Evolutionary conservation across 2,113 vertebrate genomes (phyloP).

Genomic region (Xenopus laevis): DNA sequence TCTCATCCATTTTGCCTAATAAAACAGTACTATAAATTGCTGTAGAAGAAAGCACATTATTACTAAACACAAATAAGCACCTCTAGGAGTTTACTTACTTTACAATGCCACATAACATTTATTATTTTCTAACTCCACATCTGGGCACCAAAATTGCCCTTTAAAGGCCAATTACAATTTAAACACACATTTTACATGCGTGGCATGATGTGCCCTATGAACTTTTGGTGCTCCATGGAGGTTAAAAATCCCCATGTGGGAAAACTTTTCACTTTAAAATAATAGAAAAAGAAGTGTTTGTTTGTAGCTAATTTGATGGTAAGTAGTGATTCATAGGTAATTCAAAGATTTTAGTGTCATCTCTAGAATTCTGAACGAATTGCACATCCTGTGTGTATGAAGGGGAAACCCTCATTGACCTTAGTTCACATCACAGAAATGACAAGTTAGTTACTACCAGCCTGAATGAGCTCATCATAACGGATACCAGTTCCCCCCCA

Average conservation of each 20-base stretch:
- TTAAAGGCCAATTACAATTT: no score
- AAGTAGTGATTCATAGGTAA: conserved; percentile 34
- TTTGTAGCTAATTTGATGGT: conserved; percentile 11
- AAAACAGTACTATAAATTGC: no score
- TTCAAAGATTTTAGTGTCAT: conserved; percentile 8
- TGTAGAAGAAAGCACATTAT: no score
- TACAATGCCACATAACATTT: no score
- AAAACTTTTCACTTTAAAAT: neutral
- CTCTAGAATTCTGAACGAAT: conserved; percentile 15
- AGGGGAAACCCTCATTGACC: conserved; percentile 29
- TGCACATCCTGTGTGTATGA: conserved; percentile 21
- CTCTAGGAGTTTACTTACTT: no score
- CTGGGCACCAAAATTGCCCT: no score
- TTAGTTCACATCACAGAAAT: conserved; percentile 19
- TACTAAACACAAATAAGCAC: no score
- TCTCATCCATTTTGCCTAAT: no score
- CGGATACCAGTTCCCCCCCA: neutral
- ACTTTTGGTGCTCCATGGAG: neutral
- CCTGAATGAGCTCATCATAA: conserved; percentile 12
- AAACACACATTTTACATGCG: no score
- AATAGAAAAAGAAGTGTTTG: conserved; percentile 1
- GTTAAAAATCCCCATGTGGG: neutral
- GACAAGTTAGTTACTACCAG: conserved; percentile 4
- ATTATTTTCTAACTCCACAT: no score
- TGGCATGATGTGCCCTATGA: neutral